These are phyloP conservation scores for Cotesia congregata DNA, from an alignment of 2,888 invertebrate genomes.

Conservation along the genomic window DNA sequence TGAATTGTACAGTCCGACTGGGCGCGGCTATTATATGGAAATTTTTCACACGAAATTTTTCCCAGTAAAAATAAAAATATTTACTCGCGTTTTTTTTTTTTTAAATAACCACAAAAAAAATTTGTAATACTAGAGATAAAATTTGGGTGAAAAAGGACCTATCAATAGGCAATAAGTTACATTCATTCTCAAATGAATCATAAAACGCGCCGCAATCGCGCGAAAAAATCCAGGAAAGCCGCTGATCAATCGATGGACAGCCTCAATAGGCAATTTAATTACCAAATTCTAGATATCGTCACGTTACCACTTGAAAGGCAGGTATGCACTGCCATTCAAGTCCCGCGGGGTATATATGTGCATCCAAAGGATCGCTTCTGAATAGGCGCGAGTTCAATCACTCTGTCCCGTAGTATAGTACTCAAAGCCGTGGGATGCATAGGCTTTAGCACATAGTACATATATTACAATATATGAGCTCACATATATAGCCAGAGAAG, in stretches of 20 bases:
- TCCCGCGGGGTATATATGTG: conserved; percentile 57
- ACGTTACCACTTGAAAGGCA: conserved; percentile 52
- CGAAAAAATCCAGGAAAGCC: background rate
- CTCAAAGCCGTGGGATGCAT: conserved; percentile 26
- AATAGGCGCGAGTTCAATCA: conserved; percentile 54
- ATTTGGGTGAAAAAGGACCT: background rate
- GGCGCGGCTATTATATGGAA: background rate
- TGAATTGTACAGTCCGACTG: background rate
- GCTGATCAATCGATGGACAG: conserved; percentile 13
- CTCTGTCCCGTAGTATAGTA: conserved; percentile 30
- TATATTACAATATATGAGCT: background rate
- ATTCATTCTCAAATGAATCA: background rate
- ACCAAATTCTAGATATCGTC: conserved; percentile 63
- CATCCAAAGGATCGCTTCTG: conserved; percentile 40
- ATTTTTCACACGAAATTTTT: too few species aligned
- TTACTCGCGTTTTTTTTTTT: too few species aligned
- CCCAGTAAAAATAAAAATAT: too few species aligned
- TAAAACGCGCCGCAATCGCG: too few species aligned
- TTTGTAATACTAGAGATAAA: background rate
- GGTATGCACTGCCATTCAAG: conserved; percentile 37
- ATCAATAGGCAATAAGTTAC: background rate
- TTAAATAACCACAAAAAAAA: too few species aligned
- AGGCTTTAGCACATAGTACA: conserved; percentile 15
- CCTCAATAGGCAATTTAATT: conserved; percentile 59
- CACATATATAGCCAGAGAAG: background rate